Base-by-base conservation (phyloP, 2,113 vertebrate genomes). In the Glaucomys volans region DNA sequence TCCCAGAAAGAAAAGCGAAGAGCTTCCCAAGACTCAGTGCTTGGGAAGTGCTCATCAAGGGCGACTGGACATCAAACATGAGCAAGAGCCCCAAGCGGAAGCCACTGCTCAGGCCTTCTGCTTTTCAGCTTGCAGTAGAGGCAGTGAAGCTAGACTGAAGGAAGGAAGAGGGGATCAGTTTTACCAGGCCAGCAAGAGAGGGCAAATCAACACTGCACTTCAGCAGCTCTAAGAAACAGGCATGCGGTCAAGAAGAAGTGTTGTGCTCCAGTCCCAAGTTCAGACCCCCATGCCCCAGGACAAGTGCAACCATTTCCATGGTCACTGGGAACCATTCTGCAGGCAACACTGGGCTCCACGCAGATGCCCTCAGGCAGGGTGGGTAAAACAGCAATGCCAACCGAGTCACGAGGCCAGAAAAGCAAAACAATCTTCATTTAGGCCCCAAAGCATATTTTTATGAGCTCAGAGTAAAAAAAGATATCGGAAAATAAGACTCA, bases 401-500 rank as follows among this genome's bases (percentile, higher is more conserved):
- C 30, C 47, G 57, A 83, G 42, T 52, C 69, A 64, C 52, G 13
- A 66, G 88, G 40, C n/a, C 88, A 92, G 54, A 52, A 92, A 86
- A 82, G 82, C 81, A 88, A 94, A 82, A 79, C 17, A 8, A 96
- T 62, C 57, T 95, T 92, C 71, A 66, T 11, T 52, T 8, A 71
- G 50, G 44, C 52, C 59, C 71, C 4, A 66, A 94, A 66, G 52
- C 35, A 0, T 35, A 91, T 69, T 30, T 75, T 64, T n/a, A 47
- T 50, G 42, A 96, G 50, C 76, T 90, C 37, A 62, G 30, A 62
- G 24, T 80, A 82, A 92, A 35, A 40, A 75, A 84, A 71, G 50
- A 35, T 81, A 96, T 96, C 74, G 79, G 20, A 91, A 62, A 93
- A 57, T 57, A 76, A 93, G 90, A 84, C 50, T 91, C 54, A 37